Evolutionary conservation across 2,888 invertebrate species (phyloP).

Genomic region (Coleophora flavipennella): DNA sequence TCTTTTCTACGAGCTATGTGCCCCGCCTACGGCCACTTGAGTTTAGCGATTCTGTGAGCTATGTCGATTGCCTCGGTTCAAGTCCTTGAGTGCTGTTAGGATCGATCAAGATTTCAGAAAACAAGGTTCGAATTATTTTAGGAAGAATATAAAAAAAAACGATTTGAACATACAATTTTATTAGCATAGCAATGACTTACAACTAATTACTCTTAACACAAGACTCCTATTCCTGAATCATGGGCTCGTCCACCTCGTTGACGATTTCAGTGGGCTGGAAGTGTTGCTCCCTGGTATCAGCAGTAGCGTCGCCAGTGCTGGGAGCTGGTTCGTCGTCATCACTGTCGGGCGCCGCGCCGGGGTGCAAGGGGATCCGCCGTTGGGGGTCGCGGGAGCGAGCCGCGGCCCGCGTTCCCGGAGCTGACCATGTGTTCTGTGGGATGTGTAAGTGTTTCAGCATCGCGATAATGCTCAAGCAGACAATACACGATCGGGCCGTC

Average conservation of each 20-base stretch:
- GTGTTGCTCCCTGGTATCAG: not conserved
- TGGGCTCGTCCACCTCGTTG: constrained; percentile 5
- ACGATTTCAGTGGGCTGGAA: constrained; percentile 8
- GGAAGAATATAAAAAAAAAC: no score
- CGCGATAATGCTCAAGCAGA: not conserved
- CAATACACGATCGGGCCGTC: not conserved
- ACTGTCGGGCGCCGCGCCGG: constrained; percentile 77
- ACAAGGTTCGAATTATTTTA: no score
- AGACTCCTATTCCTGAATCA: not conserved
- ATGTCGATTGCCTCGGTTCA: no score
- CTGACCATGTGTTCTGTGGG: constrained; percentile 68
- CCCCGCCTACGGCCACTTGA: no score
- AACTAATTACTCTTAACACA: no score
- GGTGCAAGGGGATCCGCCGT: constrained; percentile 75
- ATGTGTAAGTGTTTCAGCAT: constrained; percentile 29
- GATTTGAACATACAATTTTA: no score
- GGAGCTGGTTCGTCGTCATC: constrained; percentile 70
- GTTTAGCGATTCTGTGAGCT: no score
- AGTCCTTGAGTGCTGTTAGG: no score
- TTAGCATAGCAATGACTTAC: no score
- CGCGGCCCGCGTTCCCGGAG: constrained; percentile 69
- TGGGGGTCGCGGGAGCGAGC: constrained; percentile 60
- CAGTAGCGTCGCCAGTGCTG: constrained; percentile 20
- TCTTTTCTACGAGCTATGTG: no score
- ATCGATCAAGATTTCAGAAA: no score